Conservation (phyloP, 1,140 invertebrate genomes). For the Luehdorfia chinensis region DNA sequence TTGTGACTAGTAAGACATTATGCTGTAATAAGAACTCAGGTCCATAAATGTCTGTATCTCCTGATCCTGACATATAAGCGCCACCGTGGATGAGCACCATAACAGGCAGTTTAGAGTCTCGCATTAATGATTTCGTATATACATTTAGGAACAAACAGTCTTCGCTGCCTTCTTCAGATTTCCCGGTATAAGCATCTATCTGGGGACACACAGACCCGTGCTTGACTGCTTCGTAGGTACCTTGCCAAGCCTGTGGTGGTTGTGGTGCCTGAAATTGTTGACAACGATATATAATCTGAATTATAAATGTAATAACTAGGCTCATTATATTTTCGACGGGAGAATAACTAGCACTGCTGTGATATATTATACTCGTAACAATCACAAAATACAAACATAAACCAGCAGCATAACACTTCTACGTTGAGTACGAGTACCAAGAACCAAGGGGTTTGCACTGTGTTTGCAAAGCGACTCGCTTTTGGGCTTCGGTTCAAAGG, state of each 20-base stretch:
- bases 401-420: too few relatives aligned
- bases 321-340: too few relatives aligned
- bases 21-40: conserved; percentile 82
- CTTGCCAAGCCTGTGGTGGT: conserved; percentile 68
- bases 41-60: conserved; percentile 72
- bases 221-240: conserved; percentile 69
- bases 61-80: conserved; percentile 78
- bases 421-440: too few relatives aligned
- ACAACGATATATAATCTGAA: too few relatives aligned
- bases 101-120: conserved; percentile 68
- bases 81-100: conserved; percentile 84
- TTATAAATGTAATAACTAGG: too few relatives aligned
- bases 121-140: conserved; percentile 73
- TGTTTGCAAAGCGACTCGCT: too few relatives aligned
- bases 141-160: conserved; percentile 83
- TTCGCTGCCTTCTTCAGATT: conserved; percentile 59
- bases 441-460: too few relatives aligned
- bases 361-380: too few relatives aligned
- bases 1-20: conserved; percentile 82
- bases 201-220: conserved; percentile 70
- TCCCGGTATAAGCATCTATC: conserved; percentile 32
- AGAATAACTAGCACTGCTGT: too few relatives aligned
- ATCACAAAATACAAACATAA: too few relatives aligned
- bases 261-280: conserved; percentile 73
- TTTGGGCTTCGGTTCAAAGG: too few relatives aligned